Base-by-base conservation (phyloP, 1,140 invertebrate genomes). In the Pollicipes pollicipes region DNA sequence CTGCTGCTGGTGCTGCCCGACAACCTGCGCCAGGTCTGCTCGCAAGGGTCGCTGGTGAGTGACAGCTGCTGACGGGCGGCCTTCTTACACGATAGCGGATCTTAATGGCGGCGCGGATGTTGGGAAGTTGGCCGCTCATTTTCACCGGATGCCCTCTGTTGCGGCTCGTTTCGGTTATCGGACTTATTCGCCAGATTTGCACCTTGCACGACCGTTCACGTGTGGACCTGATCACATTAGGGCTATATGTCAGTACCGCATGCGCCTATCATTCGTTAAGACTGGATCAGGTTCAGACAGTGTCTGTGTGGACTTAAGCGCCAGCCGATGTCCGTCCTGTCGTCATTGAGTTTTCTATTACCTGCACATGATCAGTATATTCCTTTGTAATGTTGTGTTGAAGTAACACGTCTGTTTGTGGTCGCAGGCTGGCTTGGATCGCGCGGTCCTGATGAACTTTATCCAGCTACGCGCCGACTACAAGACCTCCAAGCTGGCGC, bases 1-100 rank as follows among this genome's bases (percentile, higher is more conserved):
- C 82, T 99, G 37, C 81, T 99, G 68, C 84, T 98, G 13, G 95
- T 98, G 0, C 93, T 95, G 74, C 94, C 95, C 2, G 92, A 97
- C 80, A 98, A 98, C 83, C 82, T 99, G 73, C 63, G 63, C 10
- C 21, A 64, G 24, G 63, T 64, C 63, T 35, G 35, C 31, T 8
- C 6, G 16, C 63, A 10, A 27, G 26, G 21, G 26, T n/a, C 8
- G 21, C 63, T n/a, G 63, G 63, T 64, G 63, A n/a, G 63, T 64
- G 63, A n/a, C 27, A 64, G 63, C 4, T 24, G 10, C 63, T 10
- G 10, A 10, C 6, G 6, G 8, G 6, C 6, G 21, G 24, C 6
- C 24, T 16, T 4, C 27, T 27, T 3, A 21, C 24, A 27, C 4
- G 63, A 10, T 6, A n/a, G 10, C 27, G 6, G 24, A 6, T 16